Evolutionary conservation across 2,888 invertebrate genomes (phyloP).

Genomic region (Callosobruchus maculatus): DNA sequence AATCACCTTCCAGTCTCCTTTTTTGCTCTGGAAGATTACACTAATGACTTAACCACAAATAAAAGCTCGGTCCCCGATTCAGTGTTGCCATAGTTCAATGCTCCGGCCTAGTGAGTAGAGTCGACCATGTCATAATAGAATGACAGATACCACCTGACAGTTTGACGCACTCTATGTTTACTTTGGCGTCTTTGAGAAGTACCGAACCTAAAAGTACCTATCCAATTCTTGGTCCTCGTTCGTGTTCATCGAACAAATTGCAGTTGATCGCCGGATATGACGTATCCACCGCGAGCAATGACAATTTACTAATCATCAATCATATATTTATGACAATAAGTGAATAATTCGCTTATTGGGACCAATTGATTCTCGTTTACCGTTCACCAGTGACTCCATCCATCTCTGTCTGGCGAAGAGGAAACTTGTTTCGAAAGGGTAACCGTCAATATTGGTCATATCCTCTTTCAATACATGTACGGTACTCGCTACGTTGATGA

Average conservation of each 20-base stretch:
- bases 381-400: conserved; percentile 11
- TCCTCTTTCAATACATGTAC: conserved; percentile 18
- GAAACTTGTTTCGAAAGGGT: conserved; percentile 16
- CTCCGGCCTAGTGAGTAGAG: no score
- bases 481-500: neutral
- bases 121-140: no score
- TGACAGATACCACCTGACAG: no score
- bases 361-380: conserved; percentile 43
- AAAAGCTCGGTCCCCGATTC: no score
- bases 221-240: neutral
- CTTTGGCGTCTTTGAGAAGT: no score
- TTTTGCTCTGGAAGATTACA: no score
- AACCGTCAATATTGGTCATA: conserved; percentile 29
- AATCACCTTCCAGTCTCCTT: no score
- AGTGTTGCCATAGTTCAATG: no score
- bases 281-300: conserved; percentile 14
- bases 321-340: conserved; percentile 49
- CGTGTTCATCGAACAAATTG: neutral
- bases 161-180: no score
- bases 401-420: neutral
- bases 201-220: neutral
- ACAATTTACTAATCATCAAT: conserved; percentile 52
- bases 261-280: neutral
- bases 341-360: conserved; percentile 44
- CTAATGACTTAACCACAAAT: no score